Base-by-base conservation (phyloP, 2,113 vertebrate species). In the Cyanoderma ruficeps region DNA sequence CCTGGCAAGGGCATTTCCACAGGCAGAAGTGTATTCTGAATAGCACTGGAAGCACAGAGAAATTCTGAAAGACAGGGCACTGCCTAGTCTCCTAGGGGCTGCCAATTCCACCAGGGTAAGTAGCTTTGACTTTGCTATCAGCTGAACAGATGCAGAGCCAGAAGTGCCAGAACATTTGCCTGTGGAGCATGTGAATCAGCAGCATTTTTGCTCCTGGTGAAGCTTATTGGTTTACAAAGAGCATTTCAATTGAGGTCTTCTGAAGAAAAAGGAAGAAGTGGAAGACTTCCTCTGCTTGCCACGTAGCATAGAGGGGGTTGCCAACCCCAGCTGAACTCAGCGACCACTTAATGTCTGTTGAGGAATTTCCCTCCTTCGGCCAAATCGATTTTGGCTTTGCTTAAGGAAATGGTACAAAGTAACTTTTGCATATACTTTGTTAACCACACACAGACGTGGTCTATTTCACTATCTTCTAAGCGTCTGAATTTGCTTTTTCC, bases 241-340 rank as follows among this genome's bases (percentile, higher is more conserved):
- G 17, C 56, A 52, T 30, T 93, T 93, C 80, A 92, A 64, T 14
- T 27, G 50, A 93, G 31, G n/a, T n/a, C 92, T 47, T 60, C n/a
- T 3, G 25, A 79, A 70, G 39, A 35, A 80, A 81, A 86, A 90
- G 10, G 23, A 28, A 89, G 75, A 93, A 93, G 56, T 0, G 0
- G 35, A 90, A 86, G 64, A 78, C 69, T 86, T 86, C 68, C 83
- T 90, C 72, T 74, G 59, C 35, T 80, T 95, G 91, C 91, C 83
- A 95, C 30, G 4, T 84, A 93, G 56, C 33, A 42, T 1, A 83
- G 9, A 63, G 15, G 16, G 17, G 35, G 28, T 23, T 67, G 39
- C 60, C 53, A 86, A 37, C 57, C 42, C 81, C 72, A 80, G 6
- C 35, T 23, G 64, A 92, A 59, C 33, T 81, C 59, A 63, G 28